Evolutionary conservation across 1,140 invertebrate genomes (phyloP), one percentile per base, ranked within the genome.

Genomic region (Agrypnia vestita): DNA sequence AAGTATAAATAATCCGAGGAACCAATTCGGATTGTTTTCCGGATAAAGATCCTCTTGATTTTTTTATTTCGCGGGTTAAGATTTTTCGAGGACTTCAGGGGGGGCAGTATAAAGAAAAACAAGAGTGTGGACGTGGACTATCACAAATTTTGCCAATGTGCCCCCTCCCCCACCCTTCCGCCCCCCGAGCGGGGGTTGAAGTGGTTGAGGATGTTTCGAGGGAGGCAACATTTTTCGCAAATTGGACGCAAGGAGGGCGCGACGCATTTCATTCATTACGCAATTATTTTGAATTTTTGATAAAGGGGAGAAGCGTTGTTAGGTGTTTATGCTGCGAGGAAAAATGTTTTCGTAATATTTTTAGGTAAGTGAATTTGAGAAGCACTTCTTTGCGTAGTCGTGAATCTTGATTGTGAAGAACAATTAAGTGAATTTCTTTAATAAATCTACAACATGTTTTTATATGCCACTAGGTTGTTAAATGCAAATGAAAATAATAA

Each of bases 81-180:
- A 25, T 21, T 62, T 62, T 19, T 62, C 25, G 59, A 62, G 59
- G 15, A 19, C 19, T 25, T 21, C 11, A 6, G 67, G 46, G 15
- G 67, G 15, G 44, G 19, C 35, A 13, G 21, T 47, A 51, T 15
- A 17, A 21, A 47, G 67, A 71, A 7, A 71, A 17, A 71, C 67
- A 71, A 71, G 43, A 71, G 59, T 72, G 13, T 77, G 76, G 67
- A 78, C 80, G 76, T 81, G 80, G 80, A 47, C 75, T 73, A 78
- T 81, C 80, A 56, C 80, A 81, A 81, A 81, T 81, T 81, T 81
- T 81, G 80, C 80, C 80, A 81, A 81, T 81, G 67, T 69, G 44
- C 10, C 53, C 59, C 21, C n/a, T 51, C 51, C 59, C 72, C 21
- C n/a, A 21, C n/a, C 61, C 17, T 10, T 55, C 67, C 72, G 19